A percentile compares a stretch with the other conserved stretches of the same genome.
These are phyloP conservation scores for Drosophila pectinifera DNA, from an alignment of 1,140 invertebrate genomes.

Conservation along the genomic window DNA sequence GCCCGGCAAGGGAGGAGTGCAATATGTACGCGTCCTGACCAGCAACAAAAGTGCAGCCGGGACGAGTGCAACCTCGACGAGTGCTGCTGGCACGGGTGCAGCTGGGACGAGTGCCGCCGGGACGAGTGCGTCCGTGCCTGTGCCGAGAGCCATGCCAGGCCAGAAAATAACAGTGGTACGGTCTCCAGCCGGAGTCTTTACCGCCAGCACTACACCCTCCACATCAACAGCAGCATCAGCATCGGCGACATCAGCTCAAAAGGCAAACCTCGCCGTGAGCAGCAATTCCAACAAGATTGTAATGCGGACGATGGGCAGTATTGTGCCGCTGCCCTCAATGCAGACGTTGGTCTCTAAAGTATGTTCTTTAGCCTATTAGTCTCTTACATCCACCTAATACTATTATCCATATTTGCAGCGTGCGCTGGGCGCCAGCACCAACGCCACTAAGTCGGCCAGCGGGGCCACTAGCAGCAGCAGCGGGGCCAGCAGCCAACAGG, in stretches of 20 bases:
- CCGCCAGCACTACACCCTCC: conserved; percentile 1
- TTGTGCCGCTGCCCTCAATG: conserved; percentile 59
- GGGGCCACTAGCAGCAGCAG: conserved; percentile 13
- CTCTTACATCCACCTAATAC: not conserved
- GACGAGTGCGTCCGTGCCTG: not conserved
- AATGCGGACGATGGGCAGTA: conserved; percentile 63
- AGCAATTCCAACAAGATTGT: conserved; percentile 69
- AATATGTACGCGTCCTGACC: conserved; percentile 76
- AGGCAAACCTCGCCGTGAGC: conserved; percentile 29
- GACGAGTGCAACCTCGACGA: conserved; percentile 22
- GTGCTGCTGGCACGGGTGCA: conserved; percentile 73
- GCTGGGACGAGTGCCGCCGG: conserved; percentile 4
- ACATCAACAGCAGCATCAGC: conserved; percentile 2
- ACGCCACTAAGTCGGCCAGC: conserved; percentile 2
- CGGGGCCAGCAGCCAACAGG: conserved; percentile 19
- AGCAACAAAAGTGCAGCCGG: conserved; percentile 24
- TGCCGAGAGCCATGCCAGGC: conserved; percentile 9
- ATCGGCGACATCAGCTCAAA: not conserved
- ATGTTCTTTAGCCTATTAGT: not conserved
- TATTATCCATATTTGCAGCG: conserved; percentile 24
- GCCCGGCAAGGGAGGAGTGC: conserved; percentile 69
- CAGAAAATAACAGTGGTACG: conserved; percentile 53
- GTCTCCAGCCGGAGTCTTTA: conserved; percentile 4
- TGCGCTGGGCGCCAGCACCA: conserved; percentile 28
- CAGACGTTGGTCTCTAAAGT: conserved; percentile 69